phyloP scores from a whole-genome alignment of 2,888 invertebrate genomes.

The Cynaeus angustus region DNA sequence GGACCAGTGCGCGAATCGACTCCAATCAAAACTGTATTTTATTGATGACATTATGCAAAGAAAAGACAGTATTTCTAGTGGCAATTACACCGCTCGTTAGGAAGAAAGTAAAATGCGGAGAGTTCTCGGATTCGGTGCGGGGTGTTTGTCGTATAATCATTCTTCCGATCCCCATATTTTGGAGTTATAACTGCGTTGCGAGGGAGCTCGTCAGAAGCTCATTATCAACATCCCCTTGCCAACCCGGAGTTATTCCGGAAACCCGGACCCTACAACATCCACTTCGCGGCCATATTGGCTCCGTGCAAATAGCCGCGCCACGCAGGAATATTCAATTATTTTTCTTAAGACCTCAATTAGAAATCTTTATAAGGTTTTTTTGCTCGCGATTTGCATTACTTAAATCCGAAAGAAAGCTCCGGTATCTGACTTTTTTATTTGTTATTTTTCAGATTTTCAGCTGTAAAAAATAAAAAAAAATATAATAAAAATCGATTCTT shows the following conservation, averaged over 20 bases:
- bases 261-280: constrained; percentile 60
- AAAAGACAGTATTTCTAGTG: constrained; percentile 57
- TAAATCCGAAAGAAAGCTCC: no score
- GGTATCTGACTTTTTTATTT: no score
- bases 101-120: constrained; percentile 54
- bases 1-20: constrained; percentile 53
- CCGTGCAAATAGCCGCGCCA: constrained; percentile 14
- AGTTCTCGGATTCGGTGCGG: constrained; percentile 38
- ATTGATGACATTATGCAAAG: constrained; percentile 39
- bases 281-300: constrained; percentile 63
- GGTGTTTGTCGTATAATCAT: constrained; percentile 62
- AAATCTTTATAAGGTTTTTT: no score
- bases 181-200: constrained; percentile 65
- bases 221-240: constrained; percentile 65
- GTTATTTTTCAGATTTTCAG: no score
- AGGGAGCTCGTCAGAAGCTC: constrained; percentile 65
- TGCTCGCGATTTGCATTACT: no score
- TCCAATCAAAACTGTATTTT: constrained; percentile 3
- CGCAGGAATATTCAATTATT: neutral
- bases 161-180: constrained; percentile 66
- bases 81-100: constrained; percentile 62
- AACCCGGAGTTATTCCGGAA: constrained; percentile 62
- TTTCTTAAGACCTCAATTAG: neutral
- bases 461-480: no score
- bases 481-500: no score